phyloP scores from a whole-genome alignment of 2,888 invertebrate genomes.

The Dynastes hyllus region DNA sequence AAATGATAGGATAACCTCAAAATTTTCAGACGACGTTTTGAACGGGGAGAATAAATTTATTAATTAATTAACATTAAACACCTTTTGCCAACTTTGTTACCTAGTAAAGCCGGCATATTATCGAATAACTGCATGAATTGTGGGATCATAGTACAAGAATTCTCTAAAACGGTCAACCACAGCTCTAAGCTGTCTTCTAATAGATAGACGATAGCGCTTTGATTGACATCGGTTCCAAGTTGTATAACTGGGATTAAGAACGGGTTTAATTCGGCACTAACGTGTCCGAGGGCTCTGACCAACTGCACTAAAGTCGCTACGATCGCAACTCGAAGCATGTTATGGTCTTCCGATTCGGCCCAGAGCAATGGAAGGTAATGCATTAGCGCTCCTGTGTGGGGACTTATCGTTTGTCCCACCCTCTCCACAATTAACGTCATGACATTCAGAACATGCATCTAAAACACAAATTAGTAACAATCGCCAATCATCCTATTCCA shows the following conservation, averaged over 20 bases:
- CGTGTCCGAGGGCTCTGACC: slow-evolving; percentile 81
- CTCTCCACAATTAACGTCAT: slow-evolving; percentile 92
- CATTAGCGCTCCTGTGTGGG: slow-evolving; percentile 81
- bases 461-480: slow-evolving; percentile 28
- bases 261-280: slow-evolving; percentile 73
- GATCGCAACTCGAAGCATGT: slow-evolving; percentile 93
- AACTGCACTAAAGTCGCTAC: slow-evolving; percentile 90
- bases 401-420: slow-evolving; percentile 83
- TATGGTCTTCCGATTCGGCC: slow-evolving; percentile 90
- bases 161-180: slow-evolving; percentile 90
- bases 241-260: slow-evolving; percentile 81
- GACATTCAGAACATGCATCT: slow-evolving; percentile 93
- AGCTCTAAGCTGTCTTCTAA: slow-evolving; percentile 94
- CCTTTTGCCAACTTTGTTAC: slow-evolving; percentile 68
- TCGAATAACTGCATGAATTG: slow-evolving; percentile 83
- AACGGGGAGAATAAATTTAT: not conserved
- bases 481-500: not conserved
- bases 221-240: slow-evolving; percentile 84
- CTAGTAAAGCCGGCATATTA: slow-evolving; percentile 83
- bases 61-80: too few relatives aligned
- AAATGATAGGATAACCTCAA: slow-evolving; percentile 87
- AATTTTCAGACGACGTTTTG: slow-evolving; percentile 87
- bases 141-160: slow-evolving; percentile 78
- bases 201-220: slow-evolving; percentile 90
- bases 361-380: slow-evolving; percentile 91